Evolutionary conservation across 2,888 invertebrate species (phyloP).

Genomic region (Drosophila prostipennis): DNA sequence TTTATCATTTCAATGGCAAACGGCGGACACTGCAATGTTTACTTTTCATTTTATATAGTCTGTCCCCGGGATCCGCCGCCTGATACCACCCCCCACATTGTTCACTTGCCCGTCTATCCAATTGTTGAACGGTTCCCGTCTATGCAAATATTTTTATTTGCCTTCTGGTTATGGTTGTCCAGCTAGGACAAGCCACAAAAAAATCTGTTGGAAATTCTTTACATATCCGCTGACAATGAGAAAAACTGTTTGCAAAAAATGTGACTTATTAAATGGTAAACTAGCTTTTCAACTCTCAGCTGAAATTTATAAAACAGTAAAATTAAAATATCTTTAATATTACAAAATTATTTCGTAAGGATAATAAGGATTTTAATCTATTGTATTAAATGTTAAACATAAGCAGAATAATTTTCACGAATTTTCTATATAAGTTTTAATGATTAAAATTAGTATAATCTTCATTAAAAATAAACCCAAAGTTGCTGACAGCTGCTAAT

Average conservation of each 20-base stretch:
- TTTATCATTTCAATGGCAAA: constrained; percentile 78
- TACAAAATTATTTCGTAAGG: too few relatives aligned
- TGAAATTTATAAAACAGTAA: too few relatives aligned
- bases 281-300: background rate
- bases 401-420: too few relatives aligned
- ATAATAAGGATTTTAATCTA: too few relatives aligned
- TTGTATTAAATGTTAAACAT: too few relatives aligned
- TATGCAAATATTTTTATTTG: constrained; percentile 82
- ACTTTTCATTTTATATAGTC: constrained; percentile 74
- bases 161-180: constrained; percentile 61
- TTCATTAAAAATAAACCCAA: constrained; percentile 12
- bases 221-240: background rate
- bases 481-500: constrained; percentile 48
- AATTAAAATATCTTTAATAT: too few relatives aligned
- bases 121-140: constrained; percentile 68
- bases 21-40: constrained; percentile 67
- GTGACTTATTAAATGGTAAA: background rate
- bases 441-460: too few relatives aligned
- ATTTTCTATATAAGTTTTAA: too few relatives aligned
- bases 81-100: constrained; percentile 31
- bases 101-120: constrained; percentile 69
- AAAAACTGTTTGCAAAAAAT: background rate
- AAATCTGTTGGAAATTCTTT: constrained; percentile 9
- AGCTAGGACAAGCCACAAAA: constrained; percentile 30
- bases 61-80: constrained; percentile 12